These are phyloP conservation scores for Tinea trinotella DNA, from an alignment of 2,888 invertebrate genomes.

Conservation along the genomic window DNA sequence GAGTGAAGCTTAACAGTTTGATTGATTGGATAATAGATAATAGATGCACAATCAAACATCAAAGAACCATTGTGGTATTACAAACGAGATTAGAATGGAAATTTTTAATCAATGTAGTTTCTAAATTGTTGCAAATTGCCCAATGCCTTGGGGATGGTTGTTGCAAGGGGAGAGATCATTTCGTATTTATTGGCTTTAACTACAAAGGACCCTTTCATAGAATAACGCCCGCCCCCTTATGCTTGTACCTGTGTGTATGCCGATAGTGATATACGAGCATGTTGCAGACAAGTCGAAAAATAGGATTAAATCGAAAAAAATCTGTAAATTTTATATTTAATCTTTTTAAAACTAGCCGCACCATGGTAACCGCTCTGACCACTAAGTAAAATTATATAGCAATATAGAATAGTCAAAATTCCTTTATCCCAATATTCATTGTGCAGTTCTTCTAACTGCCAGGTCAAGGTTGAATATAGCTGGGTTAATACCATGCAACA, in stretches of 20 bases:
- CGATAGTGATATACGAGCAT: not conserved
- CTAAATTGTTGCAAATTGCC: conserved; percentile 14
- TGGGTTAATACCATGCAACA: too few species aligned
- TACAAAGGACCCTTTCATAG: conserved; percentile 17
- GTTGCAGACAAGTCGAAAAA: not conserved
- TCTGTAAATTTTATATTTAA: too few species aligned
- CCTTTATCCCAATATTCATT: too few species aligned
- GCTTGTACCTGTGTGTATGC: not conserved
- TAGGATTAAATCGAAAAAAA: too few species aligned
- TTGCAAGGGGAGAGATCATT: conserved; percentile 11
- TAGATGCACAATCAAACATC: not conserved
- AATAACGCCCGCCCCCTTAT: conserved; percentile 3
- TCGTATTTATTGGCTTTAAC: conserved; percentile 15
- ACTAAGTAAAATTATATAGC: too few species aligned
- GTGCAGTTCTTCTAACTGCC: too few species aligned
- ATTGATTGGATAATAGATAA: too few species aligned
- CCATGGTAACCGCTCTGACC: too few species aligned
- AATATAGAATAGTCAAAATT: too few species aligned
- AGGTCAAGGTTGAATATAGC: too few species aligned
- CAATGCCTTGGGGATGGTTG: conserved; percentile 6
- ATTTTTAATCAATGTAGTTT: not conserved
- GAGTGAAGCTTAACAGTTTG: too few species aligned
- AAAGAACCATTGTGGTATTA: not conserved
- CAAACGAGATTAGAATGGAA: not conserved
- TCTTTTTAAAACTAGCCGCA: too few species aligned